Percentiles rank a stretch among this genome's conserved stretches.
Conservation (phyloP, 2,888 invertebrate species). For the Coleophora deauratella region DNA sequence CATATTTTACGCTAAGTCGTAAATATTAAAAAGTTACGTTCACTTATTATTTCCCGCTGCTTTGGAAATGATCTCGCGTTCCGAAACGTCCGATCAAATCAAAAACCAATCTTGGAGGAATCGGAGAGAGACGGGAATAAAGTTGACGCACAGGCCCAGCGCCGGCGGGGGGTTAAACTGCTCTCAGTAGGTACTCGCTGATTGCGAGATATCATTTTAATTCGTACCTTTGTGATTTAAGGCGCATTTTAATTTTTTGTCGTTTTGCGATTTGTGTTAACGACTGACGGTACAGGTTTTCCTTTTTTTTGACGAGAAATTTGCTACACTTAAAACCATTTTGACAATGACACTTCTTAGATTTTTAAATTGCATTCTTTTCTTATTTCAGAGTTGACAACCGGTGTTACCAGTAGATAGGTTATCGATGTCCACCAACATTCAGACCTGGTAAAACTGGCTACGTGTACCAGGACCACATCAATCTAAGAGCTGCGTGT, state of each 20-base stretch:
- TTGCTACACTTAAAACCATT: too few relatives aligned
- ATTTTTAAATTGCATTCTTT: too few relatives aligned
- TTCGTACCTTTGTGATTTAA: background rate
- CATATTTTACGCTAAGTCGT: background rate
- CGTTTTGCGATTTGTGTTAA: background rate
- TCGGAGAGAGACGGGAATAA: constrained; percentile 12
- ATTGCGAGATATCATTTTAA: background rate
- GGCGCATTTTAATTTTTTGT: background rate
- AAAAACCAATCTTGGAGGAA: background rate
- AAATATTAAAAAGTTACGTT: background rate
- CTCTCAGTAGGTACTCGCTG: constrained; percentile 24
- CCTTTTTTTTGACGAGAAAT: background rate
- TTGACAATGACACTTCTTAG: too few relatives aligned
- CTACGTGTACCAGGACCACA: constrained; percentile 42
- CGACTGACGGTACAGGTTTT: background rate
- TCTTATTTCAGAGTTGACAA: too few relatives aligned
- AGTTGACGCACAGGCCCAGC: constrained; percentile 16
- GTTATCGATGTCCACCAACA: constrained; percentile 3
- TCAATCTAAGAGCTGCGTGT: constrained; percentile 60
- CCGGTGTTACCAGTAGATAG: too few relatives aligned
- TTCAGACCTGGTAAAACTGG: constrained; percentile 40
- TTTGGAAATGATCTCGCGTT: background rate
- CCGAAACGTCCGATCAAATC: constrained; percentile 1
- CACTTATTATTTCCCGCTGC: background rate
- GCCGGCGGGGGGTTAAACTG: constrained; percentile 27